These are phyloP conservation scores for Sinelater perroti DNA, from an alignment of 2,888 invertebrate genomes.

Conservation along the genomic window DNA sequence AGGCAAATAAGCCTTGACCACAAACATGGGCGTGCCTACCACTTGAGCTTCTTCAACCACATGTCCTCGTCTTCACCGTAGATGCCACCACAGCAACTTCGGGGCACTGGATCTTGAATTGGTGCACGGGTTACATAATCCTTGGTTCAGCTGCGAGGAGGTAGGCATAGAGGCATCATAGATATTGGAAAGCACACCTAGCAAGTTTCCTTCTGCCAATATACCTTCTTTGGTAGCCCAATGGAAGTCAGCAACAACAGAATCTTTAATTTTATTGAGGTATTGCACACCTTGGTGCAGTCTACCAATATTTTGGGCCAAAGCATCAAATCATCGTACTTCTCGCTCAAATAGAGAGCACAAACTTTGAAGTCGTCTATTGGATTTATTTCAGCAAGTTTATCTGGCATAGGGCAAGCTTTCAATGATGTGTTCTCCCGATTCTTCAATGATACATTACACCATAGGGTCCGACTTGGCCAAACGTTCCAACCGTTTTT, in stretches of 20 bases:
- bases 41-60: constrained; percentile 97
- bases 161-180: constrained; percentile 97
- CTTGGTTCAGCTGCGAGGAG: constrained; percentile 92
- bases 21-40: constrained; percentile 97
- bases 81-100: constrained; percentile 97
- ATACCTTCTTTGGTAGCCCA: constrained; percentile 99
- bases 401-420: too few relatives aligned
- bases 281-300: constrained; percentile 99
- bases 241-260: constrained; percentile 97
- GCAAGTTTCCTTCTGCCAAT: constrained; percentile 98
- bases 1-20: constrained; percentile 97
- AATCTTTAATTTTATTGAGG: constrained; percentile 99
- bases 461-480: constrained; percentile 99
- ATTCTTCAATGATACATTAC: constrained; percentile 99
- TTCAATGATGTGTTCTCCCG: constrained; percentile 97
- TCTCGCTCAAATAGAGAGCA: constrained; percentile 93
- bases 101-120: too few relatives aligned
- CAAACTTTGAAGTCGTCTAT: constrained; percentile 98
- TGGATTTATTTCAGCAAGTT: too few relatives aligned
- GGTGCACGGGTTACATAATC: constrained; percentile 99
- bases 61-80: constrained; percentile 97
- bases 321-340: too few relatives aligned
- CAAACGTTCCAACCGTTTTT: constrained; percentile 99
- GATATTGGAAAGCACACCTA: constrained; percentile 94
- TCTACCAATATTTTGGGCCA: constrained; percentile 98